Percentiles rank a stretch among this genome's conserved stretches.
Conservation (phyloP, 2,888 invertebrate species). For the Drosophila algonquin region DNA sequence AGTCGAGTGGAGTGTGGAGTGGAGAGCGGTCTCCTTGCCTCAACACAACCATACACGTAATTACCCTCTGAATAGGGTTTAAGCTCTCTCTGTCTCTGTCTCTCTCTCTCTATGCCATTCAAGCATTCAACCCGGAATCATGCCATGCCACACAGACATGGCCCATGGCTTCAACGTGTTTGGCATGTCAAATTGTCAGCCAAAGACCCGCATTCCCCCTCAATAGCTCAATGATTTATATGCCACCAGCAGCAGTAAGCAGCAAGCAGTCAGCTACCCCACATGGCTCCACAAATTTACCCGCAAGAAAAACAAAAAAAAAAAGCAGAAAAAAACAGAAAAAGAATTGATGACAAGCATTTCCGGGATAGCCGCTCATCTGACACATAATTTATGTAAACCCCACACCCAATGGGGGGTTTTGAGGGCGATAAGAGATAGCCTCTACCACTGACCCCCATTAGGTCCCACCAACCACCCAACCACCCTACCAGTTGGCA, state of each 20-base stretch:
- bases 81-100: not conserved
- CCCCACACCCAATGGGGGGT: slow-evolving; percentile 44
- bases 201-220: slow-evolving; percentile 31
- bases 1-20: not conserved
- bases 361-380: slow-evolving; percentile 63
- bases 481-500: slow-evolving; percentile 6
- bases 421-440: slow-evolving; percentile 40
- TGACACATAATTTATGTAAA: slow-evolving; percentile 77
- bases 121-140: slow-evolving; percentile 29
- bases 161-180: slow-evolving; percentile 59
- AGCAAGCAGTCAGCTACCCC: slow-evolving; percentile 6
- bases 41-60: not conserved
- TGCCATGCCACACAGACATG: slow-evolving; percentile 14
- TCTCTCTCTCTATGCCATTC: not conserved
- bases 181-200: slow-evolving; percentile 68
- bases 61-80: not conserved
- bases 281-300: slow-evolving; percentile 20
- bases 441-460: slow-evolving; percentile 38
- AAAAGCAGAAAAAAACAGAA: slow-evolving; percentile 31
- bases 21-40: not conserved
- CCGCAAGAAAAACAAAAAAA: slow-evolving; percentile 6
- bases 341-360: slow-evolving; percentile 76
- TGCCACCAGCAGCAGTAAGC: not conserved
- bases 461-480: slow-evolving; percentile 37
- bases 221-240: slow-evolving; percentile 33